Conservation (phyloP, 2,888 invertebrate species). For the Synanthedon formicaeformis region DNA sequence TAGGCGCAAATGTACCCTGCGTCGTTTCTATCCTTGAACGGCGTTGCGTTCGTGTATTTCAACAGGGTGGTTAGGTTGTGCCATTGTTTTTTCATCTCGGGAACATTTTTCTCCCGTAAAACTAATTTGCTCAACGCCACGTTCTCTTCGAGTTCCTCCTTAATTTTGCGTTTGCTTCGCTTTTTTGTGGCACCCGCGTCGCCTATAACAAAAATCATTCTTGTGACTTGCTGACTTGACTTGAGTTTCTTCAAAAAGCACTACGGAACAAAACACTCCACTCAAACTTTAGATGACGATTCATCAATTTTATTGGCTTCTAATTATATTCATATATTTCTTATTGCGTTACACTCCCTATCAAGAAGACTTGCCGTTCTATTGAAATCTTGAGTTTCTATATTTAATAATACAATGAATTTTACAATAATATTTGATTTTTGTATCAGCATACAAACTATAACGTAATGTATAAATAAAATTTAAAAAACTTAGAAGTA, state of each 20-base stretch:
- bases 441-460: too few relatives aligned
- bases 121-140: conserved; percentile 23
- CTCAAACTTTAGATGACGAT: too few relatives aligned
- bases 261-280: too few relatives aligned
- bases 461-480: too few relatives aligned
- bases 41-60: conserved; percentile 52
- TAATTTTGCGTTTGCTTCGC: conserved; percentile 38
- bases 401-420: too few relatives aligned
- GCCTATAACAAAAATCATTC: conserved; percentile 65
- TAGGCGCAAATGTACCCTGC: conserved; percentile 59
- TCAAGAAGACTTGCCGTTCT: too few relatives aligned
- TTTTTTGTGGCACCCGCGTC: conserved; percentile 47
- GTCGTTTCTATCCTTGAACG: conserved; percentile 56
- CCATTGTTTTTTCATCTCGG: conserved; percentile 59
- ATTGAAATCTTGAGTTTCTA: too few relatives aligned
- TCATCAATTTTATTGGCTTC: too few relatives aligned
- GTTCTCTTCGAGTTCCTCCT: conserved; percentile 30
- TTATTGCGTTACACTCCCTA: too few relatives aligned
- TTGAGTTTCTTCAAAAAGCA: background rate
- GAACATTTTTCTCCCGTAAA: conserved; percentile 37
- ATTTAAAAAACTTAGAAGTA: too few relatives aligned
- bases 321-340: too few relatives aligned
- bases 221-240: conserved; percentile 15
- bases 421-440: too few relatives aligned
- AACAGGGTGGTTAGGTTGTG: conserved; percentile 53